These are phyloP conservation scores for Drosophila baimaii DNA, from an alignment of 1,140 invertebrate genomes.

Conservation along the genomic window DNA sequence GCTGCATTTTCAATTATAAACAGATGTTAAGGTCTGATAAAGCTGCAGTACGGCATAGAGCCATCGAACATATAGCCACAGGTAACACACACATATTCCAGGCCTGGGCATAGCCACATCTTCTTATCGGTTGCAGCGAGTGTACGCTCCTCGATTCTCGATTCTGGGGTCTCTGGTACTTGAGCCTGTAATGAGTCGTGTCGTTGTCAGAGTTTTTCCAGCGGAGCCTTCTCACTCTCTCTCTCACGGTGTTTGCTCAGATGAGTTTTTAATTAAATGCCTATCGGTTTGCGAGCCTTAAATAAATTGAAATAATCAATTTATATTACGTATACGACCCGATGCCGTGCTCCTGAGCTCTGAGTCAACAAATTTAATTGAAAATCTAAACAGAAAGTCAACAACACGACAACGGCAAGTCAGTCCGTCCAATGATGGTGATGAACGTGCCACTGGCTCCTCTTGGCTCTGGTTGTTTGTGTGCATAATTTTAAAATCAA, in stretches of 20 bases:
- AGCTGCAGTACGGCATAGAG: conserved; percentile 31
- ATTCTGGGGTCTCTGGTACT: conserved; percentile 56
- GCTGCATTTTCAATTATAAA: conserved; percentile 84
- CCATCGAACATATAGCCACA: conserved; percentile 17
- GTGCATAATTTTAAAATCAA: conserved; percentile 84
- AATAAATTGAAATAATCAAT: conserved; percentile 83
- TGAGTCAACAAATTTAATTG: conserved; percentile 83
- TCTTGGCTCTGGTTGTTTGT: conserved; percentile 66
- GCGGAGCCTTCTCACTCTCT: conserved; percentile 3
- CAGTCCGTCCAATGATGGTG: conserved; percentile 30
- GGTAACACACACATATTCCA: not conserved
- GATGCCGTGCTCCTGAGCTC: conserved; percentile 29
- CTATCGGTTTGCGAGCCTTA: conserved; percentile 79
- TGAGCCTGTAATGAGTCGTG: conserved; percentile 82
- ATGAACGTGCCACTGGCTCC: conserved; percentile 53
- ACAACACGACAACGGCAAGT: conserved; percentile 60
- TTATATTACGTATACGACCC: conserved; percentile 77
- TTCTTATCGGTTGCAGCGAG: conserved; percentile 39
- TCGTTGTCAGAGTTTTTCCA: conserved; percentile 29
- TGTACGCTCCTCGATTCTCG: conserved; percentile 13
- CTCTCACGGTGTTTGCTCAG: conserved; percentile 65
- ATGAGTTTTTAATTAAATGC: conserved; percentile 83
- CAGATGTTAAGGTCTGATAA: conserved; percentile 81
- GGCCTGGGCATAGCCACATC: conserved; percentile 36
- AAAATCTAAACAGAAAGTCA: conserved; percentile 84